Evolutionary conservation across 2,888 invertebrate genomes (phyloP), one percentile per base, ranked within the genome.

Genomic region (Encarsia formosa): DNA sequence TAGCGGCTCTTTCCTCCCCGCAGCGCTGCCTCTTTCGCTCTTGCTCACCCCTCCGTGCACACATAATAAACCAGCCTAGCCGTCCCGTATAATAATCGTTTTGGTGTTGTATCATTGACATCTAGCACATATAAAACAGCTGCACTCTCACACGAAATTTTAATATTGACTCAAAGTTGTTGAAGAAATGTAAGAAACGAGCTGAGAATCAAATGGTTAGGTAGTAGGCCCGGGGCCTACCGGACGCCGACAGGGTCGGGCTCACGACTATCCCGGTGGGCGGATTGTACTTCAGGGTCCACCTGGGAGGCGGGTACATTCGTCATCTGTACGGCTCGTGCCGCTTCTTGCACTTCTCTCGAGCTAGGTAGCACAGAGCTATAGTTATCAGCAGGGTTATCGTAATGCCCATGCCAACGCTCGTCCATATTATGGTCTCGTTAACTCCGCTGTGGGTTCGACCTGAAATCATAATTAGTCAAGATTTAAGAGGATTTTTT

Each of bases 391-490:
- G 79, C 4, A 90, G 79, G 6, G 85, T 86, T 63, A 90, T 90
- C 51, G 88, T 85, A 59, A 88, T 85, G 29, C 88, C 88, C 88
- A 89, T 88, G 47, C 88, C 88, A 72, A 90, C 88, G 76, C 88
- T 88, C 66, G 89, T 88, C 89, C 89, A 90, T 69, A 90, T 90
- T 62, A 90, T 89, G 74, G 89, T 89, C 72, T 90, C 89, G 75
- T 90, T 90, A 73, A 90, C 87, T 52, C 89, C 89, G 65, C 87
- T 87, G 67, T 88, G 86, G 23, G 87, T 87, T 64, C 87, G 85
- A 51, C 88, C 90, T 89, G 80, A 43, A 20, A 9, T 2, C 18
- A 19, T 4, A 38, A 38, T 19, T 5, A 13, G 2, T n/a, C n/a
- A n/a, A n/a, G n/a, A n/a, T n/a, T n/a, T n/a, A n/a, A n/a, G n/a